A percentile compares a stretch with the other conserved stretches of the same genome.
phyloP scores from a whole-genome alignment of 2,113 vertebrate genomes.

The Turdus rufiventris region DNA sequence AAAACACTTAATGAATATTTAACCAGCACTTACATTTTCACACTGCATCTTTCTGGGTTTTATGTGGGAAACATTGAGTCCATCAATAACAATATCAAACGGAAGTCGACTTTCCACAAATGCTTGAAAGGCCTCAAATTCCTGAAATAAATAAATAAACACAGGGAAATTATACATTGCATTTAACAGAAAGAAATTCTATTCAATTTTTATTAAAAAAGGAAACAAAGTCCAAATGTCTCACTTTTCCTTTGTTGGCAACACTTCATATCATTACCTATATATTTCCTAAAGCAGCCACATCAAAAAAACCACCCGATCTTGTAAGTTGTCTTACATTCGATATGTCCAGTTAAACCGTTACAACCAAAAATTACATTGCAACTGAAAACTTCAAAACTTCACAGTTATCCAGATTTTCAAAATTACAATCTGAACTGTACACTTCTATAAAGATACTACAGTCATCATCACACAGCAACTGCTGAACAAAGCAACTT shows the following conservation, averaged over 20 bases:
- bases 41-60: slow-evolving; percentile 68
- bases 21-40: slow-evolving; percentile 79
- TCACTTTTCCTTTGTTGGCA: background rate
- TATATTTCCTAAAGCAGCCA: background rate
- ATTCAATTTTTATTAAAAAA: background rate
- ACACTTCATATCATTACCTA: background rate
- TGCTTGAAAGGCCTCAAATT: slow-evolving; percentile 83
- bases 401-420: background rate
- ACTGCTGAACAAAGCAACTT: background rate
- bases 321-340: rapidly evolving
- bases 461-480: background rate
- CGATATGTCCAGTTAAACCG: background rate
- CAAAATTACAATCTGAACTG: background rate
- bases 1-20: slow-evolving; percentile 44
- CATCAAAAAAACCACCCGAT: background rate
- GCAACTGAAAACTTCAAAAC: background rate
- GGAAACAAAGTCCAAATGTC: background rate
- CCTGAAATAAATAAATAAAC: slow-evolving; percentile 70
- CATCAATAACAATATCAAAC: slow-evolving; percentile 92
- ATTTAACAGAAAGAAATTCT: background rate
- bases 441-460: background rate
- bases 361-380: background rate
- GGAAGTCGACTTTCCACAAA: slow-evolving; percentile 81
- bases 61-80: slow-evolving; percentile 86
- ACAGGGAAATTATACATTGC: background rate